phyloP scores from a whole-genome alignment of 2,113 vertebrate species.

The Phylloscopus trochiloides region DNA sequence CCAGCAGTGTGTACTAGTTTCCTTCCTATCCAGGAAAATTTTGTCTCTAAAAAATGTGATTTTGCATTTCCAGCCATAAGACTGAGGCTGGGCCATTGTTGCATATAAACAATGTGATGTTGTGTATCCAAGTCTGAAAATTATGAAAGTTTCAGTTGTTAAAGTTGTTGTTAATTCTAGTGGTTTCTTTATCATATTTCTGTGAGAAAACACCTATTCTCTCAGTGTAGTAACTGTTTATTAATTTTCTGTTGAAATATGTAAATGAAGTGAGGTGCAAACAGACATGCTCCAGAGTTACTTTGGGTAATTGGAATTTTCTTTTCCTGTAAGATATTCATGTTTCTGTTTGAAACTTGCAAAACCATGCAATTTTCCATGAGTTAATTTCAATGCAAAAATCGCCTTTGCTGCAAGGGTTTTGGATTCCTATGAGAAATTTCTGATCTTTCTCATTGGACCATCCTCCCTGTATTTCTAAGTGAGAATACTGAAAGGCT shows the following conservation, averaged over 20 bases:
- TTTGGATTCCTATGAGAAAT: neutral
- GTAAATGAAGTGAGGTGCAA: neutral
- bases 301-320: neutral
- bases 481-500: neutral
- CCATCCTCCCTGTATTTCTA: neutral
- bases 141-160: neutral
- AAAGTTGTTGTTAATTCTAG: neutral
- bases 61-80: neutral
- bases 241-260: neutral
- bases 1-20: neutral
- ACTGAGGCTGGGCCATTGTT: neutral
- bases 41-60: neutral
- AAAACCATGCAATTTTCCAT: neutral
- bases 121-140: neutral
- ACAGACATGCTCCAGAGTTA: neutral
- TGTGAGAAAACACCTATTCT: neutral
- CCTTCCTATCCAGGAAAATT: neutral
- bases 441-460: neutral
- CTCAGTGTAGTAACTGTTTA: neutral
- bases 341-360: neutral
- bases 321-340: neutral
- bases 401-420: neutral
- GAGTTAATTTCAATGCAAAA: neutral
- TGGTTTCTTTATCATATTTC: neutral
- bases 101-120: neutral